phyloP scores from a whole-genome alignment of 2,888 invertebrate genomes.

The Xylocampa areola region DNA sequence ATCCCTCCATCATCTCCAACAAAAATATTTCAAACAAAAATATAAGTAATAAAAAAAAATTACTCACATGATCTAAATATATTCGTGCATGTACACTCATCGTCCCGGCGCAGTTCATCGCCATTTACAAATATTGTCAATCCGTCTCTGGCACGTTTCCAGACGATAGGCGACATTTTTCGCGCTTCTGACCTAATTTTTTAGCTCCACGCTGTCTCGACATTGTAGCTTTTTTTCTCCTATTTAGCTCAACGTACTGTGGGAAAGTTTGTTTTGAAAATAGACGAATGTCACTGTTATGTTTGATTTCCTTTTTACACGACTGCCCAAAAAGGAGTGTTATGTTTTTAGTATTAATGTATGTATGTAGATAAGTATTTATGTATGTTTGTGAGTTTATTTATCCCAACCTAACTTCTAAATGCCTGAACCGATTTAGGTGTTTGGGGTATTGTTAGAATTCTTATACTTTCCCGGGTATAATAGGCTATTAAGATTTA shows the following conservation, averaged over 20 bases:
- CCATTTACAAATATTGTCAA: constrained; percentile 73
- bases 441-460: no score
- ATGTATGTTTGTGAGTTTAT: no score
- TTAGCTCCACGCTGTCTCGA: constrained; percentile 78
- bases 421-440: no score
- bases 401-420: no score
- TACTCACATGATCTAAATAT: constrained; percentile 60
- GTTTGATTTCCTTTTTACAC: no score
- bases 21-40: no score
- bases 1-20: no score
- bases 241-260: constrained; percentile 63
- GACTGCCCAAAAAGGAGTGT: no score
- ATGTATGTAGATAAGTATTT: no score
- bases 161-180: constrained; percentile 76
- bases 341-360: no score
- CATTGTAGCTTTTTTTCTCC: constrained; percentile 45
- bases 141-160: constrained; percentile 74
- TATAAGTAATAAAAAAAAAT: constrained; percentile 41
- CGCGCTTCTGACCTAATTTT: constrained; percentile 78
- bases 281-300: neutral
- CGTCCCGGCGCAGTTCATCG: constrained; percentile 67
- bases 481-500: no score
- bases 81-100: constrained; percentile 59
- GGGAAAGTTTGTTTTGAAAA: constrained; percentile 8
- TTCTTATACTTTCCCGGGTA: no score